Evolutionary conservation across 2,113 vertebrate genomes (phyloP).

Genomic region (Empidonax alnorum): DNA sequence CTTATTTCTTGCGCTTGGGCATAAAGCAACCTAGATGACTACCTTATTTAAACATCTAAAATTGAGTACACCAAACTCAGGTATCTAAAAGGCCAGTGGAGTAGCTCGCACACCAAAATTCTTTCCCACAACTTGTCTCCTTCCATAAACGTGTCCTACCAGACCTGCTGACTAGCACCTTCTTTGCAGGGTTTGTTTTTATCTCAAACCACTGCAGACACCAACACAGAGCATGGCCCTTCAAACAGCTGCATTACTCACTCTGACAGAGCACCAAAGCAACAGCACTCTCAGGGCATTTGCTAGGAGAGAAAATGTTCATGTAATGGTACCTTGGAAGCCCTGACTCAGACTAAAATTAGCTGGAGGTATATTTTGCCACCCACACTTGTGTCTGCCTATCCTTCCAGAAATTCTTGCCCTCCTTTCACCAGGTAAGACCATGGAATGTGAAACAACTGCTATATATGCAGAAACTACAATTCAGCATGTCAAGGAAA

Average conservation of each 20-base stretch:
- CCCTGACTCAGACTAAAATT: neutral
- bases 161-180: neutral
- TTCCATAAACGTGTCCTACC: accelerated
- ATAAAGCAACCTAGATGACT: neutral
- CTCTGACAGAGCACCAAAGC: neutral
- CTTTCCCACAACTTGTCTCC: neutral
- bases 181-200: neutral
- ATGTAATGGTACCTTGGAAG: neutral
- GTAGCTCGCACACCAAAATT: neutral
- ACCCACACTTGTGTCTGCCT: neutral
- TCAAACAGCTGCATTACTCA: neutral
- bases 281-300: neutral
- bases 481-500: neutral
- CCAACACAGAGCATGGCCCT: neutral
- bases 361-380: neutral
- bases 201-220: neutral
- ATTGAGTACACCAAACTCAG: neutral
- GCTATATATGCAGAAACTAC: neutral
- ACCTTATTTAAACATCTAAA: neutral
- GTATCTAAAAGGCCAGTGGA: neutral
- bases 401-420: neutral
- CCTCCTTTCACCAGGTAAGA: neutral
- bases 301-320: neutral
- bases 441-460: neutral
- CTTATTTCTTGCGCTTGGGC: neutral